Evolutionary conservation across 2,888 invertebrate species (phyloP), one percentile per base, ranked within the genome.

Genomic region (Parnassius glacialis): DNA sequence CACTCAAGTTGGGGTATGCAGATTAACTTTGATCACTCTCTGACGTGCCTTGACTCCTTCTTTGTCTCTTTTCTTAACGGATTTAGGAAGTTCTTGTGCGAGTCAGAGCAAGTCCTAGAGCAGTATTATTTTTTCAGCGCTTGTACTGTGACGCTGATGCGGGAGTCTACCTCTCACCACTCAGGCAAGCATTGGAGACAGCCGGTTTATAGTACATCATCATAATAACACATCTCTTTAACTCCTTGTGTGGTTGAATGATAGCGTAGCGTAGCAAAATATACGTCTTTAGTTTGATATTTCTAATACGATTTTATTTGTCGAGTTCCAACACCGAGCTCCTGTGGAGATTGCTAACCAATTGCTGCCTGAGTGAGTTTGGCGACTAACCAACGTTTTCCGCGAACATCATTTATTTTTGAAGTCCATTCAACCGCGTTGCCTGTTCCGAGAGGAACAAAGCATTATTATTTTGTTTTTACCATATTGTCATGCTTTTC

Each of bases 1-100:
- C 97, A 92, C 95, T 98, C 90, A 98, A 98, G 93, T 94, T 98
- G 92, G 98, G 98, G 98, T 98, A 97, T 96, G 94, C 81, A 72
- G 79, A 79, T 81, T 82, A 79, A 80, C 76, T 81, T 79, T 76
- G 78, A 75, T 70, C 75, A 81, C 84, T 82, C 84, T 75, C 71
- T 65, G 84, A 79, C 80, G 74, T 79, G 85, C 81, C 78, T 85
- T 86, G 84, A 88, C 84, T 83, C 84, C 80, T 74, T 11, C 7
- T 43, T 73, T 74, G 74, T 65, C 64, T 62, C 48, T n/a, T 42
- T 13, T 53, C 42, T 42, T 10, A 11, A 47, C 42, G 47, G 5
- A 25, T 50, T 56, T 25, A 45, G 16, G 45, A 60, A 61, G 55
- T 59, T 59, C 61, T n/a, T 71, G 69, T 74, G 76, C 80, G 80